phyloP scores from a whole-genome alignment of 1,140 invertebrate genomes.

The Limonius californicus region DNA sequence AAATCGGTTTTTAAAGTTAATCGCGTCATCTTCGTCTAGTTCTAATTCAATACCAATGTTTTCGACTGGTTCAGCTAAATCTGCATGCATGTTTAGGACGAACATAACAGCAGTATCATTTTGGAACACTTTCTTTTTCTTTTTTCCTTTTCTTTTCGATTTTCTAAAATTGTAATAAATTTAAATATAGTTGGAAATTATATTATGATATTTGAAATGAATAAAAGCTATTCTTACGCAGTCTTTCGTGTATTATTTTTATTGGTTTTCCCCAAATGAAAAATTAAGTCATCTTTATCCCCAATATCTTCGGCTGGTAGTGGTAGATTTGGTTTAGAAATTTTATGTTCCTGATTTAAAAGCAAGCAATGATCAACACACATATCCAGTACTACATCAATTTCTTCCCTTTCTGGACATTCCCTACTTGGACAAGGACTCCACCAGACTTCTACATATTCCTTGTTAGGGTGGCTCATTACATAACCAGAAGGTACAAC shows the following conservation, averaged over 20 bases:
- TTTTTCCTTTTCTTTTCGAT: neutral
- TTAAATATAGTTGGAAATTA: no score
- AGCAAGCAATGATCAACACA: slow-evolving; percentile 67
- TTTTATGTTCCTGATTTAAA: slow-evolving; percentile 26
- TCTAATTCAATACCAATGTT: slow-evolving; percentile 68
- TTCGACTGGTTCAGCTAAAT: slow-evolving; percentile 64
- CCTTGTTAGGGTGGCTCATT: slow-evolving; percentile 63
- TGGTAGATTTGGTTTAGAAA: slow-evolving; percentile 1
- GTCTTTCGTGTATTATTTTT: slow-evolving; percentile 22
- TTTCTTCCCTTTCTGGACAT: slow-evolving; percentile 67
- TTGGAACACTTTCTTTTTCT: slow-evolving; percentile 7
- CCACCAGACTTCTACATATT: slow-evolving; percentile 72
- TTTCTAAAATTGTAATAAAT: no score
- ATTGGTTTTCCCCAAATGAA: slow-evolving; percentile 52
- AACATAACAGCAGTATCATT: slow-evolving; percentile 7
- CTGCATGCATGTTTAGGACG: slow-evolving; percentile 64
- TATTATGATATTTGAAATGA: no score
- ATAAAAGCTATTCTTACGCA: no score
- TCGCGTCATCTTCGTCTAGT: slow-evolving; percentile 60
- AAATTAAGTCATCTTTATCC: slow-evolving; percentile 52
- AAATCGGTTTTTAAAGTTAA: slow-evolving; percentile 65
- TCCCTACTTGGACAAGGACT: slow-evolving; percentile 70
- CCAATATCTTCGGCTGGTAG: slow-evolving; percentile 33
- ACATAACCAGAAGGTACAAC: slow-evolving; percentile 67
- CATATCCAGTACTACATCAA: slow-evolving; percentile 64